phyloP scores from a whole-genome alignment of 2,888 invertebrate genomes.

The Sinohyriopsis cumingii region DNA sequence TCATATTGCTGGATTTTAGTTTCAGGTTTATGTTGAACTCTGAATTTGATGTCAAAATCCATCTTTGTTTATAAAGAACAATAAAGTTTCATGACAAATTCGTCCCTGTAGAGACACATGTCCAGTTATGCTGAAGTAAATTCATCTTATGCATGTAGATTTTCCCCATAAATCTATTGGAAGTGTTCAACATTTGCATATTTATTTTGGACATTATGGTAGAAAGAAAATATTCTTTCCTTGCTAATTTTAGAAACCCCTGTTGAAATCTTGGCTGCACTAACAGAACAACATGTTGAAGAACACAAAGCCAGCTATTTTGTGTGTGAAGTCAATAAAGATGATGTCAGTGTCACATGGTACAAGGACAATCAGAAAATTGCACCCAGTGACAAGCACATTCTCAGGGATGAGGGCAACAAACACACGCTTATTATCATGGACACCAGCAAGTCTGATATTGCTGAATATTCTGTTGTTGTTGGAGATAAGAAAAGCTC shows the following conservation, averaged over 20 bases:
- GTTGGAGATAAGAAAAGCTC: conserved; percentile 80
- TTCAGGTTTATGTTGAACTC: no score
- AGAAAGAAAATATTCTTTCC: no score
- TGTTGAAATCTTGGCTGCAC: conserved; percentile 59
- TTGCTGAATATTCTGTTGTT: conserved; percentile 87
- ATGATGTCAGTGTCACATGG: conserved; percentile 66
- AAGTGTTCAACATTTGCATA: no score
- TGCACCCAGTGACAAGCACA: conserved; percentile 60
- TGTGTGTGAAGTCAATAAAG: conserved; percentile 65
- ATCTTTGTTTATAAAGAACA: no score
- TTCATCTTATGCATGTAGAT: no score
- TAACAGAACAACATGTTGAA: conserved; percentile 58
- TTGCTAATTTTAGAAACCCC: conserved; percentile 54
- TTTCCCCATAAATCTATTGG: no score
- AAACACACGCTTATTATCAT: conserved; percentile 89
- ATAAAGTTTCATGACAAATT: no score
- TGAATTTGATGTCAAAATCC: no score
- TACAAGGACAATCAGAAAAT: conserved; percentile 64
- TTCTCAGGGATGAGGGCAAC: conserved; percentile 52
- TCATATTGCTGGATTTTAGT: no score
- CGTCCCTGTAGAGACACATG: no score
- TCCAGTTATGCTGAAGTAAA: no score
- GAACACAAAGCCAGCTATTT: conserved; percentile 65
- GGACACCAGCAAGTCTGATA: conserved; percentile 84
- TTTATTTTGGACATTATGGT: no score